Conservation (phyloP, 2,797 vertebrate species). For the Paramormyrops hopkinsi region DNA sequence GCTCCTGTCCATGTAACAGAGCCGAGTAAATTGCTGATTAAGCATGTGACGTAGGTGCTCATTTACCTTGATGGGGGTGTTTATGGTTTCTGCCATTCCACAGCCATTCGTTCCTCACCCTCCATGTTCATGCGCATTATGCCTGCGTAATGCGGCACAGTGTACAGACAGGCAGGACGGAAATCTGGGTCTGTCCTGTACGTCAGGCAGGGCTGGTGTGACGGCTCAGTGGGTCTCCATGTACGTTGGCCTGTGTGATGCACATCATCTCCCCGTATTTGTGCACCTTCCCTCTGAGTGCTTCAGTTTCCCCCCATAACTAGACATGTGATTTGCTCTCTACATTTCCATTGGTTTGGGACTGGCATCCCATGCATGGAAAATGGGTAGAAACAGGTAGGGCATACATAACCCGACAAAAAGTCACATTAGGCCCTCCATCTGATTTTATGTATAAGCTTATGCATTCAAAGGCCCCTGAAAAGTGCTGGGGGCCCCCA, state of each 20-base stretch:
- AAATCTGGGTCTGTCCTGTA: not conserved
- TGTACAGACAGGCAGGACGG: not conserved
- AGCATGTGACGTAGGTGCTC: not conserved
- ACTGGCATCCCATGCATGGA: not conserved
- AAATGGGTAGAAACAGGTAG: not conserved
- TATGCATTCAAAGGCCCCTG: not conserved
- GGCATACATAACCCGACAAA: not conserved
- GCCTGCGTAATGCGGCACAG: not conserved
- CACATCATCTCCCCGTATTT: not conserved
- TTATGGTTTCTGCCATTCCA: not conserved
- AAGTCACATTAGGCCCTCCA: not conserved
- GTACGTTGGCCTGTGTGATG: not conserved
- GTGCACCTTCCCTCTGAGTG: not conserved
- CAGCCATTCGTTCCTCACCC: not conserved
- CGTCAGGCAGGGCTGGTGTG: not conserved
- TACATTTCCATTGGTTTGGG: not conserved
- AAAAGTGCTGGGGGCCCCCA: not conserved
- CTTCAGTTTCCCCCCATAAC: not conserved
- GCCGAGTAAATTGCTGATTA: not conserved
- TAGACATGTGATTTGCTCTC: not conserved
- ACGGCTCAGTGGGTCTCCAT: not conserved
- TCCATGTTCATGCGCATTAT: not conserved
- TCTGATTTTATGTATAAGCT: not conserved
- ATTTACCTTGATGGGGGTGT: not conserved
- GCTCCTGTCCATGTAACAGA: not conserved